Base-by-base conservation (phyloP, 1,140 invertebrate species). In the Agrypnia vestita region DNA sequence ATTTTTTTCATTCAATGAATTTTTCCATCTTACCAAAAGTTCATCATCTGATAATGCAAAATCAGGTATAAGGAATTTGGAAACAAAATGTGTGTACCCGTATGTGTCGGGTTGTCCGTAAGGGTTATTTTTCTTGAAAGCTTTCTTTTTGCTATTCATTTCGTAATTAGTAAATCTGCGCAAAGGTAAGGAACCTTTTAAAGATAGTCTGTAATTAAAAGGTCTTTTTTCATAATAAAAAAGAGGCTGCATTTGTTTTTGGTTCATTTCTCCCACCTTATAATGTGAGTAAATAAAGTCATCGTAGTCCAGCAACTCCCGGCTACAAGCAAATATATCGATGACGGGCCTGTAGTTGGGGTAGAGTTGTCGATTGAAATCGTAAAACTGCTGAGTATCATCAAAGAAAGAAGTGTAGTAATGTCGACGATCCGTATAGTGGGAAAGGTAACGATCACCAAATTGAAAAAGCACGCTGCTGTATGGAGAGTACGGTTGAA, bases 11-110 rank as follows among this genome's bases (percentile, higher is more conserved):
- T 82, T 80, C 8, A 84, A 67, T n/a, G 46, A 12, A 78, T 79
- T 84, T 78, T 83, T 84, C 81, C 83, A 77, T 53, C 83, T 81
- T 76, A 77, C 74, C 61, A 78, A 80, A 62, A 80, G 84, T 83
- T 79, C 84, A 59, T 85, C 84, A 49, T 85, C 85, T 25, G 85
- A 78, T 69, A 85, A 76, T 51, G 85, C 86, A 81, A 87, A 86
- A 83, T 86, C 85, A 9, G 86, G 86, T 55, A 71, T 15, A 49
- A 44, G 78, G 81, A 82, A 79, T 82, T 84, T 77, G 62, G 84
- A 81, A 86, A 84, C 73, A 82, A 83, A 76, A 85, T 62, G 35
- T 7, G 49, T 71, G 35, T 67, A 46, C 8, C 69, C 75, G 51
- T 82, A 82, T 21, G 76, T 69, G 64, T 72, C 74, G 9, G n/a